These are phyloP conservation scores for Lingula anatina DNA, from an alignment of 2,888 invertebrate species.

Conservation along the genomic window DNA sequence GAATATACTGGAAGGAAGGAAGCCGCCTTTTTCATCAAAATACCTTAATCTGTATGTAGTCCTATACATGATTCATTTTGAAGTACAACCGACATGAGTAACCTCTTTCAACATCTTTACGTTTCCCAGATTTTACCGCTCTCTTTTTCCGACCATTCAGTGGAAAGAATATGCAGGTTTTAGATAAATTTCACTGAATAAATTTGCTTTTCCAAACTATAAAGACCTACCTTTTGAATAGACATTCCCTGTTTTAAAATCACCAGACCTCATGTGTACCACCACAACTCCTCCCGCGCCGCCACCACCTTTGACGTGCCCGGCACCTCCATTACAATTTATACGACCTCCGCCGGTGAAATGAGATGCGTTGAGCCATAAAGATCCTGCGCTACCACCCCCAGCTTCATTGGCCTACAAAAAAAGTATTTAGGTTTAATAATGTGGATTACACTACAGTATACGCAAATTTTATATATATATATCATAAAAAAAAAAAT, in stretches of 20 bases:
- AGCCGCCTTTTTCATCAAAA: not conserved
- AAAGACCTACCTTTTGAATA: constrained; percentile 28
- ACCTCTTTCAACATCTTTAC: no score
- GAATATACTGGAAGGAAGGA: not conserved
- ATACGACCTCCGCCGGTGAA: constrained; percentile 17
- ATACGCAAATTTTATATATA: not conserved
- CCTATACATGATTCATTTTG: no score
- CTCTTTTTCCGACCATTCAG: not conserved
- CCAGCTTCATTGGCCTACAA: constrained; percentile 16
- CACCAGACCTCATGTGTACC: constrained; percentile 15
- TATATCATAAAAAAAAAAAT: not conserved
- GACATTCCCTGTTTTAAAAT: constrained; percentile 19
- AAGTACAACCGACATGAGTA: no score
- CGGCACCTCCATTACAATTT: constrained; percentile 22
- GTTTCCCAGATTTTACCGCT: no score
- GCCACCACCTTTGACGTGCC: constrained; percentile 20
- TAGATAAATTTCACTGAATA: no score
- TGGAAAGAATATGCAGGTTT: no score
- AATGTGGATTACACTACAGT: not conserved
- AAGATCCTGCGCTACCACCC: constrained; percentile 32
- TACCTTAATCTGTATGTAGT: no score
- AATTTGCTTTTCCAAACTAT: no score
- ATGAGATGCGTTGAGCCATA: constrained; percentile 12
- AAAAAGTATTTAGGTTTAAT: constrained; percentile 1
- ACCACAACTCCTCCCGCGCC: constrained; percentile 27